phyloP scores from a whole-genome alignment of 2,888 invertebrate genomes.

The Nymphalis urticae region DNA sequence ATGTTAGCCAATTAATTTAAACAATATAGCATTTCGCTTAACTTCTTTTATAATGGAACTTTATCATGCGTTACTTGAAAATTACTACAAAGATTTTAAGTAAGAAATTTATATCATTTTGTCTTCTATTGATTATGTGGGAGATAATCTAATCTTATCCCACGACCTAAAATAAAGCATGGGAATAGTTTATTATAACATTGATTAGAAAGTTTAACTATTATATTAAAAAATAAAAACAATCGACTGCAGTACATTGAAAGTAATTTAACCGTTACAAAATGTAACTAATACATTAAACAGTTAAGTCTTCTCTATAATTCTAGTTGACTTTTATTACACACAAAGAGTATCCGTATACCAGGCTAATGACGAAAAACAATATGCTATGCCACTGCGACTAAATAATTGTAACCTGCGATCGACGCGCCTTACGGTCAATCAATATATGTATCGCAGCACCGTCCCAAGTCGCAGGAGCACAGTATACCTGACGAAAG shows the following conservation, averaged over 20 bases:
- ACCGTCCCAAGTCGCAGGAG: constrained; percentile 37
- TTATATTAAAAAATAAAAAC: constrained; percentile 14
- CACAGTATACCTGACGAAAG: constrained; percentile 49
- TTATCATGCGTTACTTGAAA: too few species aligned
- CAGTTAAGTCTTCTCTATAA: constrained; percentile 54
- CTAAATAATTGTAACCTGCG: background rate
- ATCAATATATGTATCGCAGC: constrained; percentile 12
- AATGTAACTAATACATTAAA: constrained; percentile 42
- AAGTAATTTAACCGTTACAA: constrained; percentile 33
- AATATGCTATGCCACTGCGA: background rate
- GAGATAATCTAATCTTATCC: constrained; percentile 51
- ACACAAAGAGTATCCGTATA: constrained; percentile 52
- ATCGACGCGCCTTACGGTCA: too few species aligned
- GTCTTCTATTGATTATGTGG: constrained; percentile 39
- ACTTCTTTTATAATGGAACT: background rate
- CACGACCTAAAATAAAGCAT: constrained; percentile 58
- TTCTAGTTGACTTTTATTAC: constrained; percentile 48
- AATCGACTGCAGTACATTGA: constrained; percentile 15
- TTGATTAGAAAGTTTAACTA: constrained; percentile 16
- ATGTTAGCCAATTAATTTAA: background rate
- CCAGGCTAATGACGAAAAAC: constrained; percentile 64
- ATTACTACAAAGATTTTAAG: constrained; percentile 10
- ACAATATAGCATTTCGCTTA: background rate
- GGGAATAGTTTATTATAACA: constrained; percentile 43
- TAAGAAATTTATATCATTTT: constrained; percentile 12